Base-by-base conservation (phyloP, 2,113 vertebrate species). In the Clarias macrocephalus region DNA sequence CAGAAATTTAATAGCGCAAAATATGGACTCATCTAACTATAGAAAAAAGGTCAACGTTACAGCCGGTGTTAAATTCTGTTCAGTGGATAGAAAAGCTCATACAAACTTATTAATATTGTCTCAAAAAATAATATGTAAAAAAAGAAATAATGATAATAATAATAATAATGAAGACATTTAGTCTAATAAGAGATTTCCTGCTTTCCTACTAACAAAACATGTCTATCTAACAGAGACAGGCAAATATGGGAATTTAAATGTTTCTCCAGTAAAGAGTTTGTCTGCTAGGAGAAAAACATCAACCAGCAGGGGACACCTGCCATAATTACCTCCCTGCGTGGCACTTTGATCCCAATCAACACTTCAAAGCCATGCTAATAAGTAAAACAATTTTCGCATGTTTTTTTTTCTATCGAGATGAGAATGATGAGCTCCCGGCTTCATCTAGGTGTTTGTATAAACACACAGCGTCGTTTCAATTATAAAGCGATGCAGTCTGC, bases 281-380 rank as follows among this genome's bases (percentile, higher is more conserved):
- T 87, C 62, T 33, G 16, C 42, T 16, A 8, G 30, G 66, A 30
- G 18, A 59, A 18, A 13, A 73, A 57, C 66, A 70, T 75, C 72
- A 75, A 28, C 65, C 81, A 52, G 80, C 68, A 87, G 80, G 85
- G 59, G 86, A 81, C 75, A 75, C 80, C 80, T 75, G 83, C 18
- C 37, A 21, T 77, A 88, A 88, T 82, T 85, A 57, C 79, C 59
- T 86, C 60, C 42, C 84, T 37, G 62, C 70, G 11, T 79, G 52
- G 60, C 72, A 83, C 82, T 86, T 86, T 89, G 83, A 89, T 83
- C 88, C 84, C 73, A 83, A 89, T 89, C 80, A 86, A 72, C 80
- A 86, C 68, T 86, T 86, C 84, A 88, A 88, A 88, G 84, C 60
- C 33, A 70, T 37, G 56, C 88, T 83, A 86, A 86, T 79, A 56